Percentiles rank a stretch among this genome's conserved stretches.
Evolutionary conservation across 2,888 invertebrate species (phyloP).

Genomic region (Chloromyia formosa): DNA sequence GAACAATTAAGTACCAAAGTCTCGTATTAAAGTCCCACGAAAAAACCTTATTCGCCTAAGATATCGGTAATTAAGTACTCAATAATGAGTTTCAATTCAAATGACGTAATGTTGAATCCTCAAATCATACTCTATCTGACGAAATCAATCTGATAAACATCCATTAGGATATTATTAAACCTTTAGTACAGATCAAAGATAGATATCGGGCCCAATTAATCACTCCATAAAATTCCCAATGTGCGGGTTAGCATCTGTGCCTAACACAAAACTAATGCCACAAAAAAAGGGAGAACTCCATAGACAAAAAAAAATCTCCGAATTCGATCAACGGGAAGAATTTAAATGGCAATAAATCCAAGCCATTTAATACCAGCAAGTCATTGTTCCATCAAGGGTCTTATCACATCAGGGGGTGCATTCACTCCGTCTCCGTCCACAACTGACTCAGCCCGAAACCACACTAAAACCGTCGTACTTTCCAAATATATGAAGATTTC

Average conservation of each 20-base stretch:
- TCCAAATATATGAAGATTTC: no score
- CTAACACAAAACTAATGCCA: background rate
- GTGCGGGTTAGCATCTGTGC: no score
- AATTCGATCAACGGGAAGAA: slow-evolving; percentile 63
- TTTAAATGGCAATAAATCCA: slow-evolving; percentile 61
- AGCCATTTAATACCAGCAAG: slow-evolving; percentile 50
- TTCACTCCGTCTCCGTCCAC: background rate
- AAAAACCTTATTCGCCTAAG: no score
- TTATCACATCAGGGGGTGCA: slow-evolving; percentile 17
- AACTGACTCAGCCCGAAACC: background rate
- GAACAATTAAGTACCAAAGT: no score
- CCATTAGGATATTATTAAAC: no score
- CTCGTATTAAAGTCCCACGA: no score
- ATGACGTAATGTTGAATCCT: no score
- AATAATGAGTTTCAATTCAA: no score
- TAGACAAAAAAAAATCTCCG: slow-evolving; percentile 32
- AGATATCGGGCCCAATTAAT: background rate
- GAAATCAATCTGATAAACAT: no score
- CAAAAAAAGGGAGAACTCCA: background rate
- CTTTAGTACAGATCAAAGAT: background rate
- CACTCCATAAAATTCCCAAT: background rate
- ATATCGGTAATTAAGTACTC: no score
- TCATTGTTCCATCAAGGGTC: slow-evolving; percentile 38
- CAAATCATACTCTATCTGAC: no score
- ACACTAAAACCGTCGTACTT: no score